Conservation (phyloP, 2,797 vertebrate species). For the Aplochiton taeniatus region DNA sequence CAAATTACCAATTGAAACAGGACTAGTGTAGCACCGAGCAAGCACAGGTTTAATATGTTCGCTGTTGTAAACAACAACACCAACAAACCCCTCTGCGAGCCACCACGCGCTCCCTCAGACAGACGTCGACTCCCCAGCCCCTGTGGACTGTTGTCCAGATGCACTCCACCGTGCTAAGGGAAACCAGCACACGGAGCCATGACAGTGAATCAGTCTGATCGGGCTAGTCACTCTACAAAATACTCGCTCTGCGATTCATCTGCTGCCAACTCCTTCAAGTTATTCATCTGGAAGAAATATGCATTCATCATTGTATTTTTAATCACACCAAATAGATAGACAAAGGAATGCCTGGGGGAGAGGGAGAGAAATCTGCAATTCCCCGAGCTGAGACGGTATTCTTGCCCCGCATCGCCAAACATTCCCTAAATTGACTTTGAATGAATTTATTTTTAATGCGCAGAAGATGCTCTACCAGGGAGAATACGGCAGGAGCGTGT, state of each 20-base stretch:
- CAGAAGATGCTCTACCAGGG: slow-evolving; percentile 67
- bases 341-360: slow-evolving; percentile 80
- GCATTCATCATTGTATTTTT: slow-evolving; percentile 86
- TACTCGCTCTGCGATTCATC: slow-evolving; percentile 74
- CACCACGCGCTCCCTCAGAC: slow-evolving; percentile 13
- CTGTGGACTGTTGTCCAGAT: slow-evolving; percentile 63
- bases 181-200: slow-evolving; percentile 63
- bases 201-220: slow-evolving; percentile 69
- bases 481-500: slow-evolving; percentile 54
- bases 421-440: slow-evolving; percentile 81
- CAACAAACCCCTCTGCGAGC: too few relatives aligned
- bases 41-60: too few relatives aligned
- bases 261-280: slow-evolving; percentile 80
- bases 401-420: slow-evolving; percentile 79
- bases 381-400: slow-evolving; percentile 79
- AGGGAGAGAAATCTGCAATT: slow-evolving; percentile 72
- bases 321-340: slow-evolving; percentile 85
- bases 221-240: slow-evolving; percentile 68
- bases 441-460: slow-evolving; percentile 83
- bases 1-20: too few relatives aligned
- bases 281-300: slow-evolving; percentile 83
- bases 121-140: slow-evolving; percentile 11
- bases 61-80: too few relatives aligned
- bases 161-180: slow-evolving; percentile 50
- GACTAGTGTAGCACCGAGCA: too few relatives aligned